These are phyloP conservation scores for Netelia virgata DNA, from an alignment of 2,888 invertebrate species.

Conservation along the genomic window DNA sequence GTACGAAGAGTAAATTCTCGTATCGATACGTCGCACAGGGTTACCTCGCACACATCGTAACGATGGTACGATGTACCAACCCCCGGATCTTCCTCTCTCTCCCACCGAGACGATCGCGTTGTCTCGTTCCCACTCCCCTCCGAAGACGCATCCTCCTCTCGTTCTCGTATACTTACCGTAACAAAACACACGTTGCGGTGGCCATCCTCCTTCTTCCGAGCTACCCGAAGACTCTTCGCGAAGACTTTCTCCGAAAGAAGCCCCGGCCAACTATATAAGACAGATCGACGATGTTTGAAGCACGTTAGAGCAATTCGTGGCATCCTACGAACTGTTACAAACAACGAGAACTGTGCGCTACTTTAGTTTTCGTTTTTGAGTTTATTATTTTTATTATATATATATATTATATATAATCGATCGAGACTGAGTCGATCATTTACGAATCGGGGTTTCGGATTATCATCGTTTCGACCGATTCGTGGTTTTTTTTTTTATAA, in stretches of 20 bases:
- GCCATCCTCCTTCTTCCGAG: constrained; percentile 67
- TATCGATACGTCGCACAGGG: constrained; percentile 22
- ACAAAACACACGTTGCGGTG: constrained; percentile 37
- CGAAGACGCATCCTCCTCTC: constrained; percentile 77
- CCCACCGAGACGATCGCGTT: constrained; percentile 52
- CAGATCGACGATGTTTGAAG: constrained; percentile 82
- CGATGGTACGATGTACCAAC: constrained; percentile 39
- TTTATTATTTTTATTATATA: constrained; percentile 31
- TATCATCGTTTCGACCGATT: constrained; percentile 21
- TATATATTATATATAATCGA: not conserved
- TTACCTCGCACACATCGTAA: not conserved
- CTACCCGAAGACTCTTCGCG: constrained; percentile 69
- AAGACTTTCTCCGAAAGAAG: constrained; percentile 84
- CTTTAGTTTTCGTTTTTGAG: constrained; percentile 1
- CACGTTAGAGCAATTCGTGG: constrained; percentile 84
- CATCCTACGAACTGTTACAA: constrained; percentile 64
- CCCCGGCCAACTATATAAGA: constrained; percentile 83
- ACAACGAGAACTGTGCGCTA: constrained; percentile 42
- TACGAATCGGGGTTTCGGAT: constrained; percentile 56
- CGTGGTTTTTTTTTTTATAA: constrained; percentile 23
- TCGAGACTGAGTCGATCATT: constrained; percentile 32
- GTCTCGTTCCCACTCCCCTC: constrained; percentile 57
- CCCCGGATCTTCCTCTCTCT: constrained; percentile 63
- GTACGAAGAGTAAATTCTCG: constrained; percentile 31
- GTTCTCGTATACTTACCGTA: constrained; percentile 59